Evolutionary conservation across 2,888 invertebrate species (phyloP).

Genomic region (Muscina levida): DNA sequence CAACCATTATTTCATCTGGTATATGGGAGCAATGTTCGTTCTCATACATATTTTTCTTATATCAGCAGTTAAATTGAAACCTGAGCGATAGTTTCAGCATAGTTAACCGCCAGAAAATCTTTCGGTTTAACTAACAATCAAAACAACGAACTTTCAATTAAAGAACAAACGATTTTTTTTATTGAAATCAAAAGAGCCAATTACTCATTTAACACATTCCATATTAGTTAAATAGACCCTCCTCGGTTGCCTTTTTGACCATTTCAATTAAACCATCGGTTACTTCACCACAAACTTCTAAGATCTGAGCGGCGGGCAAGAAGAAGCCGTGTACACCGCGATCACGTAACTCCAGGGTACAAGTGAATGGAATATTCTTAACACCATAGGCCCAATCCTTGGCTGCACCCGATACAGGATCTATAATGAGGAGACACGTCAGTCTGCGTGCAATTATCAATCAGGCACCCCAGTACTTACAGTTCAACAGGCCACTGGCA

Average conservation of each 20-base stretch:
- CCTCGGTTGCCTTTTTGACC: conserved; percentile 36
- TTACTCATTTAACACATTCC: background rate
- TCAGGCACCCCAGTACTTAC: conserved; percentile 65
- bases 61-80: no score
- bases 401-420: conserved; percentile 70
- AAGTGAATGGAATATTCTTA: conserved; percentile 69
- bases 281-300: conserved; percentile 70
- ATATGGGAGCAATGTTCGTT: no score
- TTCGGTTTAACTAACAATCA: conserved; percentile 82
- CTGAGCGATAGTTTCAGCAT: no score
- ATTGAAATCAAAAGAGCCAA: background rate
- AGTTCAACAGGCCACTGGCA: conserved; percentile 71
- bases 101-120: no score
- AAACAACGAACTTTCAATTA: conserved; percentile 81
- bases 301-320: conserved; percentile 72
- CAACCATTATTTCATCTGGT: no score
- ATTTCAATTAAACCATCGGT: conserved; percentile 58
- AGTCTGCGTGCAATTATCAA: background rate
- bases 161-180: conserved; percentile 79
- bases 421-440: background rate
- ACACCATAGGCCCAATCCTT: conserved; percentile 75
- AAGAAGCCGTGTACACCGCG: conserved; percentile 72
- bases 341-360: conserved; percentile 72
- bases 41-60: no score
- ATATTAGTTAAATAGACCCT: conserved; percentile 50